Percentiles rank a stretch among this genome's conserved stretches.
Evolutionary conservation across 2,888 invertebrate species (phyloP).

Genomic region (Proisotoma minuta): DNA sequence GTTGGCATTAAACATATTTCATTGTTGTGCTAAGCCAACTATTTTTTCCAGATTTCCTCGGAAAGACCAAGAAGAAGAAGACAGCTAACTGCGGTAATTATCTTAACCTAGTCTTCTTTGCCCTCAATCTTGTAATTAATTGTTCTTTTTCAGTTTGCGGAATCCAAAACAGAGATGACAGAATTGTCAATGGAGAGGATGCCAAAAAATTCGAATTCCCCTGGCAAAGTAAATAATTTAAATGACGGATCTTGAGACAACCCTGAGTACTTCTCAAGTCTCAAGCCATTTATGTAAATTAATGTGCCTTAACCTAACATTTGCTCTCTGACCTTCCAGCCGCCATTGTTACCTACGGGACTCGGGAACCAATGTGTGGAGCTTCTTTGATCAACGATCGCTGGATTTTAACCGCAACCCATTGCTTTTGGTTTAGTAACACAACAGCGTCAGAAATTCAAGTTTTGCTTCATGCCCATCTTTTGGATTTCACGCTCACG

Average conservation of each 20-base stretch:
- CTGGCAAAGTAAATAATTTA: conserved; percentile 33
- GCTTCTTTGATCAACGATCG: conserved; percentile 14
- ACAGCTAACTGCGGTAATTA: background rate
- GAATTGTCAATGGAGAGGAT: conserved; percentile 30
- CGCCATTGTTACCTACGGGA: conserved; percentile 26
- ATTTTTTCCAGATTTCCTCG: background rate
- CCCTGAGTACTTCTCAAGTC: too few species aligned
- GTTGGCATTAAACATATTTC: too few species aligned
- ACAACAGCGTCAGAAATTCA: conserved; percentile 19
- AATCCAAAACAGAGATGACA: conserved; percentile 15
- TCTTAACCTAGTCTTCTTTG: background rate
- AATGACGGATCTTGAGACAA: too few species aligned
- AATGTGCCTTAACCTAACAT: too few species aligned
- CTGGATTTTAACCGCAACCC: conserved; percentile 13
- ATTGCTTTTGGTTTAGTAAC: conserved; percentile 11
- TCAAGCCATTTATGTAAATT: too few species aligned
- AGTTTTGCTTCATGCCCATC: conserved; percentile 26
- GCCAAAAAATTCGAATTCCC: conserved; percentile 33
- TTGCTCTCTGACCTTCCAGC: too few species aligned
- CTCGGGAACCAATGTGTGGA: conserved; percentile 12
- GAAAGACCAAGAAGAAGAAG: conserved; percentile 4
- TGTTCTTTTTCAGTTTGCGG: conserved; percentile 26
- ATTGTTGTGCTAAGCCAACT: too few species aligned
- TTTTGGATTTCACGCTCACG: conserved; percentile 20
- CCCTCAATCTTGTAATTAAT: background rate